Base-by-base conservation (phyloP, 2,888 invertebrate genomes). In the Dugesia japonica region DNA sequence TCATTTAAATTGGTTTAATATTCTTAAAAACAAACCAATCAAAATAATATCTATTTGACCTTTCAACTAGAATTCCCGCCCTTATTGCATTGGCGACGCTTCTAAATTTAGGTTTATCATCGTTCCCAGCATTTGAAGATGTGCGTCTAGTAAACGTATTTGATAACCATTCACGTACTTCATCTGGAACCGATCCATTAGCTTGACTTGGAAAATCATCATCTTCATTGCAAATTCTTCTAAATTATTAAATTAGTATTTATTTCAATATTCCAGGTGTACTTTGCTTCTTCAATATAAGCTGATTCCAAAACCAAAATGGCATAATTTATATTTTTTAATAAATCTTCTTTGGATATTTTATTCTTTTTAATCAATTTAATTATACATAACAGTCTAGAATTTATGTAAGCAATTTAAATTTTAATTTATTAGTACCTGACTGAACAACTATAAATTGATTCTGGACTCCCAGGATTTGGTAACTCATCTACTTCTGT, bases 191-290 rank as follows among this genome's bases (percentile, higher is more conserved):
- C 15, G 93, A 92, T 84, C 94, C 94, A 76, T 94, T 93, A 82
- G 94, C 92, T 77, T 94, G 94, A 85, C 94, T 94, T 71, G 92
- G 92, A 80, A 94, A 86, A 85, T 94, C 94, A 85, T 94, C 94
- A 28, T 77, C 77, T 85, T 94, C 94, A 79, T 85, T 85, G 79
- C 82, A 83, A 28, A 84, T 80, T 20, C 84, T 82, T 80, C 84
- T 84, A 33, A 9, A 74, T 33, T 4, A 73, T 38, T 9, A 31
- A 20, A 13, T 7, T 26, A 13, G 20, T 42, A 23, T 26, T n/a
- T 13, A n/a, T 7, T n/a, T 72, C 7, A 72, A 27, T 23, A n/a
- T 23, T 42, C 4, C 9, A 23, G 7, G 4, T n/a, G 33, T 89
- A 92, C 93, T 92, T 92, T 85, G 92, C 90, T 86, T 93, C 92